These are phyloP conservation scores for Donacobius atricapilla DNA, from an alignment of 2,113 vertebrate species.

Conservation along the genomic window DNA sequence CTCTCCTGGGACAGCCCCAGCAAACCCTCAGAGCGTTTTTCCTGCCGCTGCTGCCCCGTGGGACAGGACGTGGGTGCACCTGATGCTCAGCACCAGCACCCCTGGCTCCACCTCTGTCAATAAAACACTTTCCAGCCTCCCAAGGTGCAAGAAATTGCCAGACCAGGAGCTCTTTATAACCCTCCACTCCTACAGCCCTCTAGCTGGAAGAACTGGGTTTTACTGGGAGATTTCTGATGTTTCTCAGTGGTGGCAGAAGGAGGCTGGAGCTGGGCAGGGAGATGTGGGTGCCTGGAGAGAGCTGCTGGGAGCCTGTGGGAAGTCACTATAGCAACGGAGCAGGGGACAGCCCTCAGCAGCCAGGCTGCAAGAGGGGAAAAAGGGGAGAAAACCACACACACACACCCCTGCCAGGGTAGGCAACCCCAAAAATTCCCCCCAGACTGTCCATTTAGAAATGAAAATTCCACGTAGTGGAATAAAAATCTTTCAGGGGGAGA, in stretches of 20 bases:
- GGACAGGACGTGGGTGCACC: neutral
- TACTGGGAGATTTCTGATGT: neutral
- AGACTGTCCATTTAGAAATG: neutral
- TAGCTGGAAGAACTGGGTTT: neutral
- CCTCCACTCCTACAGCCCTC: neutral
- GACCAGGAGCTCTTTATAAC: neutral
- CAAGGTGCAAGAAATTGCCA: neutral
- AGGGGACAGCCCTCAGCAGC: slow-evolving; percentile 46
- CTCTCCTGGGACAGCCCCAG: neutral
- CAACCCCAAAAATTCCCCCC: too few relatives aligned
- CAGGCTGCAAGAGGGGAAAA: slow-evolving; percentile 17
- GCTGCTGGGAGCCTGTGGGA: slow-evolving; percentile 30
- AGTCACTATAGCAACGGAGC: slow-evolving; percentile 73
- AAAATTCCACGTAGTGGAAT: neutral
- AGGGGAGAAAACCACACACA: neutral
- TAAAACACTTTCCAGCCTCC: neutral
- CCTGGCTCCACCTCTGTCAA: neutral
- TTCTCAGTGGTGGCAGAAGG: slow-evolving; percentile 4
- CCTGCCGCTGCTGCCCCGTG: neutral
- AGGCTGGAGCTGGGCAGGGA: neutral
- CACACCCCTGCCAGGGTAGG: rapidly evolving
- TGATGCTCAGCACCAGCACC: neutral
- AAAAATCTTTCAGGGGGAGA: rapidly evolving
- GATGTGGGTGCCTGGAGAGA: neutral
- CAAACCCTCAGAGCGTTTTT: neutral